These are phyloP conservation scores for Polypedilum vanderplanki DNA, from an alignment of 1,140 invertebrate species.

Conservation along the genomic window DNA sequence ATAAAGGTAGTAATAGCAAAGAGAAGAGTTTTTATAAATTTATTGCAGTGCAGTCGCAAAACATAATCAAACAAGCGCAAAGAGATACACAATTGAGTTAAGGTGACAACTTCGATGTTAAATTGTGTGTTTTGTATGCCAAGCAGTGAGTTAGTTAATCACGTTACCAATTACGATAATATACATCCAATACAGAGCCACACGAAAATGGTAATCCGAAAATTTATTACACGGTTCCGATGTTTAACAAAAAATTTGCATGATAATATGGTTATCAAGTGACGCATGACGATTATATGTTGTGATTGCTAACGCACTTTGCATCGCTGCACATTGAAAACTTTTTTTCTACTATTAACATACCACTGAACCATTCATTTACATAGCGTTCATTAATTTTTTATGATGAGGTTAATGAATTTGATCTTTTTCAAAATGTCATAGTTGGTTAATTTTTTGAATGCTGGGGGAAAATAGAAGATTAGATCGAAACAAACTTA, in stretches of 20 bases:
- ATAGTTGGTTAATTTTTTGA: too few species aligned
- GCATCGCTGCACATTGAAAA: not conserved
- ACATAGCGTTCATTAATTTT: not conserved
- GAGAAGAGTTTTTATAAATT: not conserved
- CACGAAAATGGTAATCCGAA: not conserved
- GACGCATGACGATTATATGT: not conserved
- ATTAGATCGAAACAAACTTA: too few species aligned
- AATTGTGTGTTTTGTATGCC: not conserved
- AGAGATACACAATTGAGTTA: not conserved
- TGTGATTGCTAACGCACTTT: not conserved
- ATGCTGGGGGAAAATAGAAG: too few species aligned
- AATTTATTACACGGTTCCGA: constrained; percentile 6
- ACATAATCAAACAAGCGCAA: not conserved
- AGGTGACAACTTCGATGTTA: constrained; percentile 22
- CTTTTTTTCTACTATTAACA: not conserved
- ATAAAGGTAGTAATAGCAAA: not conserved
- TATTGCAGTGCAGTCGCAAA: not conserved
- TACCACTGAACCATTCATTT: not conserved
- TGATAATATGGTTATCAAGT: constrained; percentile 4
- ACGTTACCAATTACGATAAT: constrained; percentile 23
- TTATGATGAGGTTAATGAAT: constrained; percentile 4
- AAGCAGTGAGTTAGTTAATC: constrained; percentile 16
- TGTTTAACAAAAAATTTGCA: not conserved
- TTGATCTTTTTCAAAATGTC: not conserved
- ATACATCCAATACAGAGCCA: not conserved